Percentiles rank a stretch among this genome's conserved stretches.
phyloP scores from a whole-genome alignment of 2,797 vertebrate species.

The Pelobates cultripes region DNA sequence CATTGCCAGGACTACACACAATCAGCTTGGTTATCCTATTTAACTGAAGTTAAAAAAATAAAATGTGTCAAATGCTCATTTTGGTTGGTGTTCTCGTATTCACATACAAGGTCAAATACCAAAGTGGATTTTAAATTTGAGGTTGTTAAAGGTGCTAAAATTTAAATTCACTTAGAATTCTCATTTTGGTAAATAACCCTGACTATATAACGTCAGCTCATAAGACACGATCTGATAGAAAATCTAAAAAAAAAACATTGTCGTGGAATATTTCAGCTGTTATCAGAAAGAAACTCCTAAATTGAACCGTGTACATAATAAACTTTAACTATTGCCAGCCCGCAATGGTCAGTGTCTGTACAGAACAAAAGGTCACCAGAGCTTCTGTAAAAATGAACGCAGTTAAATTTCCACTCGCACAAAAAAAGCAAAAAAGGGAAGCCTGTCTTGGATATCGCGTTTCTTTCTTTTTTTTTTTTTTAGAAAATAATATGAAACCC shows the following conservation, averaged over 20 bases:
- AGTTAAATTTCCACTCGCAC: conserved; percentile 42
- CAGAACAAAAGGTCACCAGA: background rate
- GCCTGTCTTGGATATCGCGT: conserved; percentile 41
- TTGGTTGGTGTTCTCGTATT: too few relatives aligned
- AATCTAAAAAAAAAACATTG: conserved; percentile 25
- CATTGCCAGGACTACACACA: too few relatives aligned
- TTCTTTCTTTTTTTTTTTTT: conserved; percentile 26
- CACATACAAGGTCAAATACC: too few relatives aligned
- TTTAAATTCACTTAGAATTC: too few relatives aligned
- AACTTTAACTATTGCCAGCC: conserved; percentile 19
- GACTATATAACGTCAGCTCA: too few relatives aligned
- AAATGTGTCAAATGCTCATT: too few relatives aligned
- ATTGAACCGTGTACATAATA: background rate
- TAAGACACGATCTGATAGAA: conserved; percentile 4
- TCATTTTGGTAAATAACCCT: too few relatives aligned
- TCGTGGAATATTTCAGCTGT: conserved; percentile 23
- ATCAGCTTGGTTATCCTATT: too few relatives aligned
- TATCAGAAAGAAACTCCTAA: background rate
- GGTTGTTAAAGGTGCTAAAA: too few relatives aligned
- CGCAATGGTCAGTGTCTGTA: background rate
- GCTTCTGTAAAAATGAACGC: conserved; percentile 11
- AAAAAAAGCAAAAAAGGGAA: conserved; percentile 26
- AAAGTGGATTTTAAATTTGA: too few relatives aligned
- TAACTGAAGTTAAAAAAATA: too few relatives aligned
- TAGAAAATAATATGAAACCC: conserved; percentile 44